Base-by-base conservation (phyloP, 2,888 invertebrate species). In the Drosophila neutralis region DNA sequence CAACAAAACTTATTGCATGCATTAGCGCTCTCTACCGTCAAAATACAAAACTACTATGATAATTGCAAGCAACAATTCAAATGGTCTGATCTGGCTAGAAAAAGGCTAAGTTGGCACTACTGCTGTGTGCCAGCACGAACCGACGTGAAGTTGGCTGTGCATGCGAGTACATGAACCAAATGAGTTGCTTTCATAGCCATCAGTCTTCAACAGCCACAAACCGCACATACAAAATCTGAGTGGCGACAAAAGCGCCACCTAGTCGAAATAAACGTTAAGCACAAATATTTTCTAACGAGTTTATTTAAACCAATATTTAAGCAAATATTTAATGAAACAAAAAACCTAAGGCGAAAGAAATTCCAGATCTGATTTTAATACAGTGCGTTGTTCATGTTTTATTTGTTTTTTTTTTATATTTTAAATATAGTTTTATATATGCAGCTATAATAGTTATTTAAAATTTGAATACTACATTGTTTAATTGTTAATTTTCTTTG, bases 401-500 rank as follows among this genome's bases (percentile, higher is more conserved):
- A 76, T 82, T 85, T 73, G 54, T 80, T 73, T 76, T 70, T 70
- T 83, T 73, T 73, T 24, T 36, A 76, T 85, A 80, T 87, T 86
- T 88, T 88, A 82, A 83, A 82, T 87, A 80, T 82, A 82, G 73
- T 87, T 86, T 80, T 70, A 79, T 79, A 82, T 86, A 88, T 88
- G 87, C 89, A 87, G 82, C 81, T 83, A 90, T 80, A 81, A 85
- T 77, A 75, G 75, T 77, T 87, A 87, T 81, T 87, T 79, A 77
- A 84, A 87, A 80, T 86, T 83, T 85, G 76, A 82, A 87, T 87
- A 90, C 83, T 82, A 79, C 80, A 75, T 69, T 76, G 75, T 87
- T 80, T 75, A 73, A 69, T 80, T 76, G 62, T 71, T 71, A 71
- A 74, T 75, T 83, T 77, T 73, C 73, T 68, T 74, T 77, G 80